Percentiles rank a stretch among this genome's conserved stretches.
phyloP scores from a whole-genome alignment of 1,140 invertebrate species.

The Zaprionus inermis region DNA sequence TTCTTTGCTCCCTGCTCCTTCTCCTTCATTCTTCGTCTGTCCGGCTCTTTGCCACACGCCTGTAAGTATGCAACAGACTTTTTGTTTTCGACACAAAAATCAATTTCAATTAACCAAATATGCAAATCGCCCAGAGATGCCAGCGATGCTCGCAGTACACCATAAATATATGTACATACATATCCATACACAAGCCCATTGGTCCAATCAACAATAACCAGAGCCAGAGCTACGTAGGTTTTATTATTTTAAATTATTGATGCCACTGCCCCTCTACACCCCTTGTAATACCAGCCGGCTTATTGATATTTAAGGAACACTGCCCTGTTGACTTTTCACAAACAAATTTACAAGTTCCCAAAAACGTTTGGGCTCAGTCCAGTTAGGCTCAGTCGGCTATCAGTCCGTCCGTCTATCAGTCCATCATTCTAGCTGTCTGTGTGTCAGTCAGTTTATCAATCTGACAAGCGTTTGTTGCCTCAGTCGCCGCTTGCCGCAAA shows the following conservation, averaged over 20 bases:
- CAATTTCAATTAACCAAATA: slow-evolving; percentile 79
- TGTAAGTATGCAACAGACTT: slow-evolving; percentile 29
- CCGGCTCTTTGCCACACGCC: slow-evolving; percentile 6
- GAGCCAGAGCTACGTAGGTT: background rate
- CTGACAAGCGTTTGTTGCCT: slow-evolving; percentile 23
- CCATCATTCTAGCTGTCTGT: slow-evolving; percentile 44
- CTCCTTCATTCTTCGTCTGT: background rate
- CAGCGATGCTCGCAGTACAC: background rate
- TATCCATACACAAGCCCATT: slow-evolving; percentile 22
- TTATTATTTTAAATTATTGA: slow-evolving; percentile 2
- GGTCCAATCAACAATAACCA: slow-evolving; percentile 10
- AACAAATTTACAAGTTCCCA: slow-evolving; percentile 68
- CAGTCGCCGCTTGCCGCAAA: slow-evolving; percentile 59
- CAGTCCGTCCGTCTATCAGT: slow-evolving; percentile 1
- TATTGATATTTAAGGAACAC: slow-evolving; percentile 62
- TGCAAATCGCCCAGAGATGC: slow-evolving; percentile 38
- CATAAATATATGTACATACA: slow-evolving; percentile 25
- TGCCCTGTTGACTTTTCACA: slow-evolving; percentile 65
- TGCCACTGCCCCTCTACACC: background rate
- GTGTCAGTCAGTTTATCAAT: slow-evolving; percentile 45
- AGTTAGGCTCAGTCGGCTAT: slow-evolving; percentile 11
- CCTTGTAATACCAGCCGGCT: slow-evolving; percentile 21
- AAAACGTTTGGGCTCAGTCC: slow-evolving; percentile 26
- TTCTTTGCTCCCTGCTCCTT: background rate
- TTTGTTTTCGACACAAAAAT: slow-evolving; percentile 51